Conservation (phyloP, 2,113 vertebrate genomes). For the Rhynchomys soricoides region DNA sequence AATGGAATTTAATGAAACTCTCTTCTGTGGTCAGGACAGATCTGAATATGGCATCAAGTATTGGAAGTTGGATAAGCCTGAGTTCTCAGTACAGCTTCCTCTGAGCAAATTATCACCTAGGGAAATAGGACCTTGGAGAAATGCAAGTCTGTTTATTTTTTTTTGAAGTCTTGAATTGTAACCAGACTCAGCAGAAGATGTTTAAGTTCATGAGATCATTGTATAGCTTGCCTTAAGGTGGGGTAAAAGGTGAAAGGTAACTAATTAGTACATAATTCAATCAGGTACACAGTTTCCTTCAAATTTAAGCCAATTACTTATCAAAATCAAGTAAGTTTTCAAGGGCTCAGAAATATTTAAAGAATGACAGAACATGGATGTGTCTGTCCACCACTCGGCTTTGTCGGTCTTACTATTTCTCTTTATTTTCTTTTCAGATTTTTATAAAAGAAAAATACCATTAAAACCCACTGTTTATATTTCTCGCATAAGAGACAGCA, state of each 20-base stretch:
- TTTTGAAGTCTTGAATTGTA: conserved; percentile 22
- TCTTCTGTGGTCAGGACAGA: background rate
- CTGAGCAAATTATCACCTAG: background rate
- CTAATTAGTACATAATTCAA: background rate
- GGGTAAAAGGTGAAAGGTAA: background rate
- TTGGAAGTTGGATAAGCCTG: background rate
- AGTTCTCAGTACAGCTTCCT: background rate
- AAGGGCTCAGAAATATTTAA: conserved; percentile 31
- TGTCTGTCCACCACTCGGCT: background rate
- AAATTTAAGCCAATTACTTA: conserved; percentile 14
- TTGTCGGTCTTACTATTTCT: conserved; percentile 39
- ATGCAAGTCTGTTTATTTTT: conserved; percentile 18
- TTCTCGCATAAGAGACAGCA: background rate
- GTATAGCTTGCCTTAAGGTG: background rate
- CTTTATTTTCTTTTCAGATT: conserved; percentile 50
- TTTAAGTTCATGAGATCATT: conserved; percentile 36
- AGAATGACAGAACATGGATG: background rate
- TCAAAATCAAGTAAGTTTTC: background rate
- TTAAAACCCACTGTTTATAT: background rate
- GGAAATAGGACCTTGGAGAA: conserved; percentile 35
- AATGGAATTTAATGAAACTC: background rate
- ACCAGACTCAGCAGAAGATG: background rate
- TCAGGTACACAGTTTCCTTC: background rate
- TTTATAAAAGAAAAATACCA: conserved; percentile 3
- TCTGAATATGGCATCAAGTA: background rate